Conservation (phyloP, 2,888 invertebrate species). For the Aquatica leii region DNA sequence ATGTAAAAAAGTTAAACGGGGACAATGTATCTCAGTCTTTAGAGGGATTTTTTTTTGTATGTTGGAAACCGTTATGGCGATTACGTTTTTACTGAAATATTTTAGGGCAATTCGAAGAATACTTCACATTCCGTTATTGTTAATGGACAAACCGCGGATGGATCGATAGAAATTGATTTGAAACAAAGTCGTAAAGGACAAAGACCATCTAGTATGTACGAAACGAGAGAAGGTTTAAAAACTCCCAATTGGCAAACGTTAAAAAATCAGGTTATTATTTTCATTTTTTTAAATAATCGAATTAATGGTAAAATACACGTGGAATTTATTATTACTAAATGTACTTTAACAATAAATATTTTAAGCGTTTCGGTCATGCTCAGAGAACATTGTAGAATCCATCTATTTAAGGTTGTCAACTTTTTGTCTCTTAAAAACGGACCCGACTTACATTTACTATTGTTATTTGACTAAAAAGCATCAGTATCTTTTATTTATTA, state of each 20-base stretch:
- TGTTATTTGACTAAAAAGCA: too few relatives aligned
- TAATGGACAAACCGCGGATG: conserved; percentile 22
- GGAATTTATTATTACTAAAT: too few relatives aligned
- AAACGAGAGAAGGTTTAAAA: conserved; percentile 74
- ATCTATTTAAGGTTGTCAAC: too few relatives aligned
- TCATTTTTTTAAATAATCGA: too few relatives aligned
- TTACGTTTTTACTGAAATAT: background rate
- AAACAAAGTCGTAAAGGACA: conserved; percentile 60
- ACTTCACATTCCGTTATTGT: background rate
- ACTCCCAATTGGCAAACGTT: conserved; percentile 57
- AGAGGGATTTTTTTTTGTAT: conserved; percentile 56
- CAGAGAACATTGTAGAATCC: too few relatives aligned
- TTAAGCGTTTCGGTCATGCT: too few relatives aligned
- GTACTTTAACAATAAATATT: too few relatives aligned
- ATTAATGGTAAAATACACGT: too few relatives aligned
- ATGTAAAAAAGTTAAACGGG: conserved; percentile 34
- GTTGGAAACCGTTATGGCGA: conserved; percentile 20
- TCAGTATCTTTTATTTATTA: too few relatives aligned
- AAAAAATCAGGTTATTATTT: conserved; percentile 57
- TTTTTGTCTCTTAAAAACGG: too few relatives aligned
- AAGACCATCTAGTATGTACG: conserved; percentile 89
- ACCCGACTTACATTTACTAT: too few relatives aligned
- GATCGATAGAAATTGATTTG: conserved; percentile 45
- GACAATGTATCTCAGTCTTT: conserved; percentile 53
- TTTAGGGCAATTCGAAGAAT: conserved; percentile 17